Evolutionary conservation across 2,888 invertebrate genomes (phyloP), one percentile per base, ranked within the genome.

Genomic region (Hyposoter dolosus): DNA sequence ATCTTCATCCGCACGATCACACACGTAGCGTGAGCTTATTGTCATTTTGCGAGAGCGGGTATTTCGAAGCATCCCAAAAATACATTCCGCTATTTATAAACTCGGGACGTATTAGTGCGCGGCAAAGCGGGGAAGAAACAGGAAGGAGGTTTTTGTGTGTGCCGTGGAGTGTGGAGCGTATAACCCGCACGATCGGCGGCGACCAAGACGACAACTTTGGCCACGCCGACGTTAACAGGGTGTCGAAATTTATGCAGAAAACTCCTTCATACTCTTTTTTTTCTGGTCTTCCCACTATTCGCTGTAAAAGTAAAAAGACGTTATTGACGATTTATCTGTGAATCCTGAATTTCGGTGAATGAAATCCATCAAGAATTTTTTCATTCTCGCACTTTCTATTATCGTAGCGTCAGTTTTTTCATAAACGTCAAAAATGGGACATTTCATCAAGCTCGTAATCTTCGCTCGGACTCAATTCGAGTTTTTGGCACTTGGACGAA

Each of bases 31-130:
- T 75, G 19, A 69, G 74, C 76, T 76, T 65, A 68, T 84, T 72
- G 84, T 83, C 74, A 74, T 74, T 69, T 82, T 56, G 79, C 74
- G 28, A 15, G 56, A 78, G 47, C 50, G 50, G 10, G 82, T 86
- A 90, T 89, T 83, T 85, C 87, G 89, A 88, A 81, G 87, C 90
- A 91, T 89, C 88, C 93, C 92, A 93, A 92, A 93, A 93, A 93
- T 93, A 93, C 88, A 87, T 86, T 84, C 69, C 60, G 90, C 92
- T 93, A 93, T 93, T 93, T 93, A 91, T 92, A 92, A 88, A 88
- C 71, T 47, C 72, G 83, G 85, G 88, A 88, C 88, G 89, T 90
- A 87, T 90, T 86, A 86, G 89, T n/a, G n/a, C 75, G 86, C 79
- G 78, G 79, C 66, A 69, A 66, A 82, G 83, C 86, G 88, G 40